Base-by-base conservation (phyloP, 2,113 vertebrate genomes). In the Melanerpes formicivorus region DNA sequence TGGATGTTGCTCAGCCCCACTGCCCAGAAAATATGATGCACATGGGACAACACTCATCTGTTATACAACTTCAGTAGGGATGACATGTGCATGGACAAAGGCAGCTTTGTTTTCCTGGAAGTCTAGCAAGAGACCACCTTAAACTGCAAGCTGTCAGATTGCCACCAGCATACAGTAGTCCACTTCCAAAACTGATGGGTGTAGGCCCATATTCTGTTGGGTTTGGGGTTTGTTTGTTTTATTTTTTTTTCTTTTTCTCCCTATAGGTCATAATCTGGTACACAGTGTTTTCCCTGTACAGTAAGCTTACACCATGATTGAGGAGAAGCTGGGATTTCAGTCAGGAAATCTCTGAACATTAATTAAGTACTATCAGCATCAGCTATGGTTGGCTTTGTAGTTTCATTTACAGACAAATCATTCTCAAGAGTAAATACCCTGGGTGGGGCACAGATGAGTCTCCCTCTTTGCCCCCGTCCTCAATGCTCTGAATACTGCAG, bases 401-500 rank as follows among this genome's bases (percentile, higher is more conserved):
- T 75, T 93, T 90, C 78, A 75, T 84, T 48, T 65, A 25, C 25
- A 74, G n/a, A 89, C 80, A 71, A 90, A 92, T 85, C 62, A 87
- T 34, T 40, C 17, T 70, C 22, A 87, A 71, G 52, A 67, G 69
- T 64, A 77, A 90, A 76, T 9, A 2, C 5, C 29, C 40, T 70
- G 81, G 56, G 59, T 88, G 73, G 60, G 76, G 55, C n/a, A 84
- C 25, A 59, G 79, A 91, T 59, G 63, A 67, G 37, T 93, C 27
- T 83, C 89, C 77, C 74, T 88, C 70, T 58, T 94, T 40, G 12
- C 26, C 9, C 30, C 29, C 34, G 72, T 21, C 32, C 44, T 18
- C 18, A 40, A 40, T 48, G n/a, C 80, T 91, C 93, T 93, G 84
- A 86, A 69, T 78, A 89, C 50, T 83, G 37, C 52, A 67, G 42